Evolutionary conservation across 2,888 invertebrate species (phyloP).

Genomic region (Polietes domitor): DNA sequence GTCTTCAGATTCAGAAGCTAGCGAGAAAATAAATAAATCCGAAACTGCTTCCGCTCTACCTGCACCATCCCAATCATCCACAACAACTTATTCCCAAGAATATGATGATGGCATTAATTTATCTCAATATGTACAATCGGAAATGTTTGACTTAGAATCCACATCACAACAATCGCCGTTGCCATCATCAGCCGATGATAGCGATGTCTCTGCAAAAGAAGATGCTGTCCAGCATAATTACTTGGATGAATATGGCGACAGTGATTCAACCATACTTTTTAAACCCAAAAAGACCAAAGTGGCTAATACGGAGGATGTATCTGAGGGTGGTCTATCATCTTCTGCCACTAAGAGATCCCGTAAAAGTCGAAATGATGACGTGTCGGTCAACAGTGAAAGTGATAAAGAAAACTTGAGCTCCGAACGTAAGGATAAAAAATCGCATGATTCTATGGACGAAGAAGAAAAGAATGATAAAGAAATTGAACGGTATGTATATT

Average conservation of each 20-base stretch:
- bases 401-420: slow-evolving; percentile 70
- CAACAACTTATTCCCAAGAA: slow-evolving; percentile 52
- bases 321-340: neutral
- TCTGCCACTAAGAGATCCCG: slow-evolving; percentile 2
- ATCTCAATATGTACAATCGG: slow-evolving; percentile 73
- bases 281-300: slow-evolving; percentile 49
- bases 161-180: slow-evolving; percentile 55
- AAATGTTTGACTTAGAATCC: slow-evolving; percentile 69
- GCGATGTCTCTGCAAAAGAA: slow-evolving; percentile 42
- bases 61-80: neutral
- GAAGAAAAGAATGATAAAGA: slow-evolving; percentile 76
- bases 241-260: slow-evolving; percentile 43
- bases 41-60: neutral
- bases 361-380: slow-evolving; percentile 44
- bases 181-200: slow-evolving; percentile 48
- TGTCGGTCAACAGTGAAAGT: slow-evolving; percentile 68
- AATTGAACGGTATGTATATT: slow-evolving; percentile 74
- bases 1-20: neutral
- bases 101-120: slow-evolving; percentile 74
- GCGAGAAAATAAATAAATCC: neutral
- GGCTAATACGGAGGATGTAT: neutral
- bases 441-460: slow-evolving; percentile 63
- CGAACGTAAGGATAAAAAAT: slow-evolving; percentile 55
- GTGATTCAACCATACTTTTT: slow-evolving; percentile 53
- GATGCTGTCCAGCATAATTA: neutral